phyloP scores from a whole-genome alignment of 2,888 invertebrate species.

The Hydroisotoma schaefferi region DNA sequence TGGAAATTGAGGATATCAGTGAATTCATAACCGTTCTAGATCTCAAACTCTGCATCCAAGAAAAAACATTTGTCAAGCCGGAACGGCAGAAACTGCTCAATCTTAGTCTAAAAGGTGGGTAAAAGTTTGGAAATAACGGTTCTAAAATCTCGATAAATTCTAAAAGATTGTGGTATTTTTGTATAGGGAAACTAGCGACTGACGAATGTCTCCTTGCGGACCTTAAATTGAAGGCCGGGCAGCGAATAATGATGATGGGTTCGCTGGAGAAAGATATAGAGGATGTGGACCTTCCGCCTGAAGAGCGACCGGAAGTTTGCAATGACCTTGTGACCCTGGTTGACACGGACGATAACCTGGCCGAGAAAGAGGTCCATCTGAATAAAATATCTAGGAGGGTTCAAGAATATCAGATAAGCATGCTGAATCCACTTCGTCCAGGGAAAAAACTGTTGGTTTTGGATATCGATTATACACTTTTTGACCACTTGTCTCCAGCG shows the following conservation, averaged over 20 bases:
- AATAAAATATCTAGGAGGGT: constrained; percentile 55
- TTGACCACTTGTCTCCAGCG: constrained; percentile 90
- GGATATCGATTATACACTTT: constrained; percentile 94
- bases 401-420: constrained; percentile 55
- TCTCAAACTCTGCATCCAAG: constrained; percentile 79
- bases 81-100: constrained; percentile 90
- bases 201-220: constrained; percentile 73
- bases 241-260: constrained; percentile 96
- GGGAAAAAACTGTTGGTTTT: constrained; percentile 87
- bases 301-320: constrained; percentile 50
- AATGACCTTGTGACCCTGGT: constrained; percentile 46
- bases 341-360: constrained; percentile 64
- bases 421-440: constrained; percentile 74
- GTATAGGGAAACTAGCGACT: constrained; percentile 75
- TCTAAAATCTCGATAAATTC: no score
- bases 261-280: constrained; percentile 88
- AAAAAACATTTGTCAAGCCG: constrained; percentile 85
- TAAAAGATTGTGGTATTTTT: no score
- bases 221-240: constrained; percentile 76
- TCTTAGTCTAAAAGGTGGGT: constrained; percentile 89
- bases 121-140: no score
- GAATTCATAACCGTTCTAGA: constrained; percentile 72
- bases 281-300: constrained; percentile 74
- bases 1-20: constrained; percentile 68
- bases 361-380: constrained; percentile 61